phyloP scores from a whole-genome alignment of 2,113 vertebrate species.

The Atractosteus spatula region DNA sequence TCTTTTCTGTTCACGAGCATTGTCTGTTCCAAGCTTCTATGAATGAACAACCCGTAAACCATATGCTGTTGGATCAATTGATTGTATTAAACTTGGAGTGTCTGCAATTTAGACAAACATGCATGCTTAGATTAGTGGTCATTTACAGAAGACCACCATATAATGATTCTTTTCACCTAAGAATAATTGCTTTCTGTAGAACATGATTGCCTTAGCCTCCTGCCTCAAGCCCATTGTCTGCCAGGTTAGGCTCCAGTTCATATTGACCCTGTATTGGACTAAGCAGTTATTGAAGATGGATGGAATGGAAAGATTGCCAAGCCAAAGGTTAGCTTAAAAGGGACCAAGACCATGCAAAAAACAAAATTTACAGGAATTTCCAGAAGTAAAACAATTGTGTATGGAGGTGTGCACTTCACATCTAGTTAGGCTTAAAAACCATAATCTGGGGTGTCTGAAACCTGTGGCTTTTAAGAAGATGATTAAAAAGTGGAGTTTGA shows the following conservation, averaged over 20 bases:
- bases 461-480: too few species aligned
- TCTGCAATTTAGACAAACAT: not conserved
- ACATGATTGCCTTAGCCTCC: not conserved
- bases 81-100: not conserved
- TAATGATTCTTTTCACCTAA: not conserved
- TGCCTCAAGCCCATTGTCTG: too few species aligned
- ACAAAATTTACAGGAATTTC: too few species aligned
- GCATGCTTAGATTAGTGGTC: not conserved
- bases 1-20: too few species aligned
- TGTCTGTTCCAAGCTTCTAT: too few species aligned
- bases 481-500: too few species aligned
- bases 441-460: too few species aligned
- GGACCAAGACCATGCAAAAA: not conserved
- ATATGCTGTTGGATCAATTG: not conserved
- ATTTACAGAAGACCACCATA: not conserved
- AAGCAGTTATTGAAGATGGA: too few species aligned
- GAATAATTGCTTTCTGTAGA: not conserved
- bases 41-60: not conserved
- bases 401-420: constrained; percentile 1
- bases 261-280: too few species aligned
- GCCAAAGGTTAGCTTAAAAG: too few species aligned
- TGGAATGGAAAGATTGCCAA: too few species aligned
- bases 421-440: not conserved
- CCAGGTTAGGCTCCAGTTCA: too few species aligned
- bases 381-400: not conserved